Base-by-base conservation (phyloP, 1,140 invertebrate species). In the Neodiprion pinetum region DNA sequence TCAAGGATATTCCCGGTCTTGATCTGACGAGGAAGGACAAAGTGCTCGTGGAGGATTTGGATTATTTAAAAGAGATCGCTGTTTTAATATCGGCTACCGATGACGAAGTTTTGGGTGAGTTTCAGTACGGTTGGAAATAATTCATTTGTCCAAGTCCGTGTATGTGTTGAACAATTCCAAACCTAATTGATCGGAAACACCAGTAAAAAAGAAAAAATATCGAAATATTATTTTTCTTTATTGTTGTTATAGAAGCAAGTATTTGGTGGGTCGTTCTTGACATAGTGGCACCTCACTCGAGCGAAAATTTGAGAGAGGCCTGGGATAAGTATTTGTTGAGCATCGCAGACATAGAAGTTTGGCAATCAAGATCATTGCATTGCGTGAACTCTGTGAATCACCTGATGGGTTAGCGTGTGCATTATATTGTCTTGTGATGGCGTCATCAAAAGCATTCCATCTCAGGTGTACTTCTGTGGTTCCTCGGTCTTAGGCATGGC, bases 261-360 rank as follows among this genome's bases (percentile, higher is more conserved):
- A 86, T 93, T 76, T 95, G 93, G 93, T 90, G 93, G 83, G 89
- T 90, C 75, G 89, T 93, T 0, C 88, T 93, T 11, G 92, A 94
- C 80, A 90, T 91, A 65, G 85, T 93, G 71, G 90, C 91, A 47
- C 88, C 91, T 1, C 92, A 93, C 78, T 93, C 93, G 0, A 93
- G 92, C 0, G 68, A 90, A 89, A 76, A 87, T 90, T 71, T 89
- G 86, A 53, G 86, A 86, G 50, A 84, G 77, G 82, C 86, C 78
- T 85, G 82, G 82, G 48, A 80, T 48, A 75, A 78, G 0, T 91
- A 90, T 74, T 84, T 86, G 70, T 81, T 81, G 12, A 79, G 80
- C 72, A 70, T 88, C 61, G 85, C 82, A 48, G 85, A 85, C 7
- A 77, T 85, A 8, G 88, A 89, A 74, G 79, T 82, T 23, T 81